These are phyloP conservation scores for Caenorhabditis brenneri DNA, from an alignment of 1,140 invertebrate species.

Conservation along the genomic window DNA sequence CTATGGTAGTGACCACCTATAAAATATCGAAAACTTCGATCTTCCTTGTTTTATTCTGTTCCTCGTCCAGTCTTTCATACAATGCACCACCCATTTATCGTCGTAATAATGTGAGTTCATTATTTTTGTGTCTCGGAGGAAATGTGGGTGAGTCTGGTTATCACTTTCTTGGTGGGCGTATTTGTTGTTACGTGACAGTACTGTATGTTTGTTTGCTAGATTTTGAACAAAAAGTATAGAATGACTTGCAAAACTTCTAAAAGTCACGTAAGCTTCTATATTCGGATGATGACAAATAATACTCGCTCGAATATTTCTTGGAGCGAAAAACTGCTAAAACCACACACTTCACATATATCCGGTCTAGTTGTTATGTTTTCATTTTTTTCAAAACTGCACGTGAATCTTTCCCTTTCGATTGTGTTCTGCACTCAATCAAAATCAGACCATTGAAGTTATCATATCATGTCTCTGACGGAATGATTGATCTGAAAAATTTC, in stretches of 20 bases:
- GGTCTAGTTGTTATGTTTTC: neutral
- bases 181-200: conserved; percentile 18
- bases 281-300: neutral
- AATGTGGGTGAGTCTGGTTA: neutral
- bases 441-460: too few relatives aligned
- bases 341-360: neutral
- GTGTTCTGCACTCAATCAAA: neutral
- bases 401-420: neutral
- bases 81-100: neutral
- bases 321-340: neutral
- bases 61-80: neutral
- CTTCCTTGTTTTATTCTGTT: neutral
- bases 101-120: neutral
- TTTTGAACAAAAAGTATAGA: neutral
- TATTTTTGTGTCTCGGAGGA: neutral
- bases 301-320: neutral
- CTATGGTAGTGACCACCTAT: neutral
- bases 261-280: neutral
- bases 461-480: neutral
- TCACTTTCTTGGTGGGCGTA: neutral
- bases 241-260: neutral
- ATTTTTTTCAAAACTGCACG: neutral
- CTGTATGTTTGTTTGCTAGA: neutral
- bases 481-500: neutral
- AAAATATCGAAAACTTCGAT: neutral